Evolutionary conservation across 2,113 vertebrate species (phyloP), one percentile per base, ranked within the genome.

Genomic region (Spea bombifrons): DNA sequence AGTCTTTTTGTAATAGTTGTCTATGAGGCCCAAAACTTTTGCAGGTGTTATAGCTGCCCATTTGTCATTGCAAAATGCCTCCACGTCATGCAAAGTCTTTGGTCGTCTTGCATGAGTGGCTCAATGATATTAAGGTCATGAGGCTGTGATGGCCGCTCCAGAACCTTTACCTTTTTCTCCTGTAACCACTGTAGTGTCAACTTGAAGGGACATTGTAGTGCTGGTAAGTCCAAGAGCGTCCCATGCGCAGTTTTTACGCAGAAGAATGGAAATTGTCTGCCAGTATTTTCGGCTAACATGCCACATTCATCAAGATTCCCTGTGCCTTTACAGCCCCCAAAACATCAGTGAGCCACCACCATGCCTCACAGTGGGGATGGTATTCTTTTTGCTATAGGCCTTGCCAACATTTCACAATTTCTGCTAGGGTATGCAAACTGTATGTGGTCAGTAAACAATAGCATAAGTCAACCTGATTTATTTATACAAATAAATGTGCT

Each of bases 131-230:
- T 70, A 47, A 48, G 67, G 46, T 70, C 68, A 70, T 13, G 15
- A 70, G 68, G 16, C 68, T 70, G 46, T 49, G 68, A 70, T 70
- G 15, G 46, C 68, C 47, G 50, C 48, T 70, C 68, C 68, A 70
- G 68, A 70, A 70, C 68, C 47, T 9, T 70, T 3, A 70, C 30
- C 30, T 30, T 30, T 30, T 30, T 30, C 30, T 30, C 30, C 30
- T 30, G 30, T 30, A 30, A 30, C 30, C 30, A 30, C 30, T 30
- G 30, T 30, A 30, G 30, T 30, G 30, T 30, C 30, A 30, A 30
- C 4, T 8, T 68, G 16, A 10, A 66, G n/a, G 30, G 10, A 1
- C 17, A 65, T 65, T 65, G 63, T 65, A n/a, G 30, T 65, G 63
- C 30, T 65, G 63, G 63, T 17, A 59, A 8, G 55, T 59, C 16